Evolutionary conservation across 2,888 invertebrate species (phyloP).

Genomic region (Rapana venosa): DNA sequence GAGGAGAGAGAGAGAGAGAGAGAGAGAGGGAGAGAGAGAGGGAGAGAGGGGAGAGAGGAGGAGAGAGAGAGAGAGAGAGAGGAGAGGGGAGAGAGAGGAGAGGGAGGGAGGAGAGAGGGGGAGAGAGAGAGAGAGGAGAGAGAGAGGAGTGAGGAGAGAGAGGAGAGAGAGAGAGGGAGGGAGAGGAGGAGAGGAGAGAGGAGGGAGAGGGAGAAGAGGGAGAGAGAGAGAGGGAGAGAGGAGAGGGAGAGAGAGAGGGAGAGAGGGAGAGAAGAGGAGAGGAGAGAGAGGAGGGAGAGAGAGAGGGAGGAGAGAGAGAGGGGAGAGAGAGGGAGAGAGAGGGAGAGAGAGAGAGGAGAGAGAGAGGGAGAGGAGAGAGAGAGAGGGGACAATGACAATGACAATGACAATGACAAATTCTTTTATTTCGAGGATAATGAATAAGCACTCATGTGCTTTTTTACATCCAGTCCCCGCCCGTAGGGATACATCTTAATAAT

Average conservation of each 20-base stretch:
- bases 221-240: not conserved
- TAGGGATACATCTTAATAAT: too few species aligned
- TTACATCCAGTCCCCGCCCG: too few species aligned
- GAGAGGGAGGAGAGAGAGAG: not conserved
- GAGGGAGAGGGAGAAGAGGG: not conserved
- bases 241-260: not conserved
- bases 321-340: not conserved
- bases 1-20: constrained; percentile 5
- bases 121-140: not conserved
- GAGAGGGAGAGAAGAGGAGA: not conserved
- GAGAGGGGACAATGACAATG: too few species aligned
- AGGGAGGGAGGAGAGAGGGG: too few species aligned
- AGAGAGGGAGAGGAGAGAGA: not conserved
- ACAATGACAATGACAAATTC: too few species aligned
- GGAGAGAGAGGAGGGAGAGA: not conserved
- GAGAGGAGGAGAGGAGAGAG: not conserved
- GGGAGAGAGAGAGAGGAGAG: not conserved
- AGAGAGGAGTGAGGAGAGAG: not conserved
- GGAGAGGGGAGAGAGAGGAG: not conserved
- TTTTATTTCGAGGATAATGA: too few species aligned
- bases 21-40: not conserved
- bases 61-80: too few species aligned
- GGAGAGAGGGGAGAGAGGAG: not conserved
- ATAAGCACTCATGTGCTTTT: too few species aligned
- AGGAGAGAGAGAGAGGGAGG: not conserved